phyloP scores from a whole-genome alignment of 2,888 invertebrate species.

The Steromphala cineraria region DNA sequence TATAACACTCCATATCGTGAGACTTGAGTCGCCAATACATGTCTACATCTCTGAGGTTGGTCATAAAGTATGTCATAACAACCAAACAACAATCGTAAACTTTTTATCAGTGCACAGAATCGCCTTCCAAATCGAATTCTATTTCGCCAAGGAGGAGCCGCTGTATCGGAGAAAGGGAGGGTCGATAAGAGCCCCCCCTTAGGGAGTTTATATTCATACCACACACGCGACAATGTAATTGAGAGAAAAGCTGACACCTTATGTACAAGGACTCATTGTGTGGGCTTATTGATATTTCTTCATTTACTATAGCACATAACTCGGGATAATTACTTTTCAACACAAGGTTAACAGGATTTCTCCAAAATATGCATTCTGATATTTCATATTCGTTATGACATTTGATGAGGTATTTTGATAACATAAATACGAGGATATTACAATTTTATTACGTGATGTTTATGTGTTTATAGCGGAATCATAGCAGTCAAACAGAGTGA shows the following conservation, averaged over 20 bases:
- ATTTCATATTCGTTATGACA: too few species aligned
- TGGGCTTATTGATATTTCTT: background rate
- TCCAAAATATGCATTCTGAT: too few species aligned
- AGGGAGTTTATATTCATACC: background rate
- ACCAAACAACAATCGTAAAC: too few species aligned
- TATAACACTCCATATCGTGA: background rate
- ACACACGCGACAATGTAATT: background rate
- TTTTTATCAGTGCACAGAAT: too few species aligned
- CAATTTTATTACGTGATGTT: too few species aligned
- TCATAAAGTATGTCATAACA: too few species aligned
- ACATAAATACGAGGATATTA: too few species aligned
- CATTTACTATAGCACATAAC: background rate
- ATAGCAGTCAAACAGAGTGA: too few species aligned
- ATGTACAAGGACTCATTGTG: background rate
- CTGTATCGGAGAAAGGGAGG: background rate
- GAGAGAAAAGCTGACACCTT: background rate
- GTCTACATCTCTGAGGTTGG: too few species aligned
- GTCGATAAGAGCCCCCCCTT: background rate
- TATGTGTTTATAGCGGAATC: too few species aligned
- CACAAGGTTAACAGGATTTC: background rate
- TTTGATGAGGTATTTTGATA: too few species aligned
- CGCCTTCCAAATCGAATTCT: background rate
- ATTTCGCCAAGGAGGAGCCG: background rate
- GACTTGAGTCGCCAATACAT: background rate
- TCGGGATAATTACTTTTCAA: background rate